Conservation (phyloP, 64 coral and sea anemone genomes). For the Orbicella faveolata region DNA sequence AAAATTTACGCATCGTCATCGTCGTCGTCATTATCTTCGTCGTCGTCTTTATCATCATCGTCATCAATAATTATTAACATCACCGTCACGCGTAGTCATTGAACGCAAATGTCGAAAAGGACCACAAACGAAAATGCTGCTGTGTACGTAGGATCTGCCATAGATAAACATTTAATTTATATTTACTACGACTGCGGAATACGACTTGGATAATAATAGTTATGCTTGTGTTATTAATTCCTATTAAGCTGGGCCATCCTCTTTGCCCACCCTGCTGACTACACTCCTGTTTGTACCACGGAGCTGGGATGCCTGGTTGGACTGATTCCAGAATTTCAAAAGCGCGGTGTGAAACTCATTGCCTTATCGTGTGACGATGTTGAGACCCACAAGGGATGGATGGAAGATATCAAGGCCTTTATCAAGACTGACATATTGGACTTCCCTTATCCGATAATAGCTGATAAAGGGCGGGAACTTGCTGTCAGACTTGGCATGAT, state of each 20-base stretch:
- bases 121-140: too few relatives aligned
- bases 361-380: constrained; percentile 82
- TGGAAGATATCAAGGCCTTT: constrained; percentile 74
- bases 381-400: constrained; percentile 90
- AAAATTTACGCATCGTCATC: too few relatives aligned
- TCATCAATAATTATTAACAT: too few relatives aligned
- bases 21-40: too few relatives aligned
- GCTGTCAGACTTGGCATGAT: constrained; percentile 94
- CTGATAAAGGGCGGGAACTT: constrained; percentile 81
- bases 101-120: too few relatives aligned
- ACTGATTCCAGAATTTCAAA: constrained; percentile 64
- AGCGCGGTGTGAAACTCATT: constrained; percentile 87
- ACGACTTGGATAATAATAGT: too few relatives aligned
- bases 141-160: too few relatives aligned
- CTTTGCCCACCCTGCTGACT: constrained; percentile 96
- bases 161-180: too few relatives aligned
- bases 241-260: constrained; percentile 81
- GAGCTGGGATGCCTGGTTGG: constrained; percentile 75
- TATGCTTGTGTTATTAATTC: not conserved
- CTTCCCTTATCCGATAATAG: constrained; percentile 93
- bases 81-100: too few relatives aligned
- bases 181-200: too few relatives aligned
- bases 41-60: too few relatives aligned
- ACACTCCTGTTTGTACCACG: constrained; percentile 95
- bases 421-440: constrained; percentile 4